phyloP scores from a whole-genome alignment of 2,888 invertebrate genomes.

The Chalcis sispes region DNA sequence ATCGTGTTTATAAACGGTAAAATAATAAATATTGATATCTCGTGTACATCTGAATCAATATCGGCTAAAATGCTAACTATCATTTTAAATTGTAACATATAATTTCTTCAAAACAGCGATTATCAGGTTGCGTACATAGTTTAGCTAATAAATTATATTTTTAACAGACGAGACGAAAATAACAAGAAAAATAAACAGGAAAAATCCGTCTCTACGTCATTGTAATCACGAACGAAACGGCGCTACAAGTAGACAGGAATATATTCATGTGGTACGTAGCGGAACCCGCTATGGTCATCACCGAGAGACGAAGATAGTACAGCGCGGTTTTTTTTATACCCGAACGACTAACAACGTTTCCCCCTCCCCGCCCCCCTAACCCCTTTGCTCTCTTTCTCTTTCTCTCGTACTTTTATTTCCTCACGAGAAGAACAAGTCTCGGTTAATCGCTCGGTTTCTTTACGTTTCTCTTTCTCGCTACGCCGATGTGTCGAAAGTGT shows the following conservation, averaged over 20 bases:
- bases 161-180: neutral
- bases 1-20: no score
- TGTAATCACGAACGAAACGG: conserved; percentile 17
- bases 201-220: conserved; percentile 41
- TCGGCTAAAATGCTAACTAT: no score
- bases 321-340: neutral
- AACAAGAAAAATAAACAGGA: conserved; percentile 28
- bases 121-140: no score
- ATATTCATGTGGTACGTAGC: conserved; percentile 49
- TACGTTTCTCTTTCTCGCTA: neutral
- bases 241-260: neutral
- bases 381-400: neutral
- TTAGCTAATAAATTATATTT: neutral
- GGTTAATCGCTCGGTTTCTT: neutral
- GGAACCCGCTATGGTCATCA: conserved; percentile 43
- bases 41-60: no score
- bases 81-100: no score
- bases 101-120: no score
- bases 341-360: neutral
- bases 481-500: neutral
- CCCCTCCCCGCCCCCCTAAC: no score
- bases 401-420: conserved; percentile 17
- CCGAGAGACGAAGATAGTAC: no score
- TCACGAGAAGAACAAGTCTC: neutral
- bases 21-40: no score